A percentile compares a stretch with the other conserved stretches of the same genome.
Evolutionary conservation across 2,113 vertebrate genomes (phyloP).

Genomic region (Spilogale gracilis): DNA sequence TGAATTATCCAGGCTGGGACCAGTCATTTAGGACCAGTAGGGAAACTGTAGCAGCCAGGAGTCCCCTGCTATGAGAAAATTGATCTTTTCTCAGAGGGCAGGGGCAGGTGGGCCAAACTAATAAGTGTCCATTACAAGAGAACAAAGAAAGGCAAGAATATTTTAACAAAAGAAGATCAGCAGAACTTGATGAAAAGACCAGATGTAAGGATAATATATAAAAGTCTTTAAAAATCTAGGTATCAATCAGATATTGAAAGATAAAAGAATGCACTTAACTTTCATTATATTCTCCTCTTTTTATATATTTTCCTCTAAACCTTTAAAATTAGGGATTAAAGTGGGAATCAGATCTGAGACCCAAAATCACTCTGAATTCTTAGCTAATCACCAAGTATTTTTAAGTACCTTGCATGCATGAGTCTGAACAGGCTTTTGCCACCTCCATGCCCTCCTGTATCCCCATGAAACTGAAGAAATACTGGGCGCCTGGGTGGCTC

Average conservation of each 20-base stretch:
- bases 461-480: not conserved
- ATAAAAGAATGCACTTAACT: not conserved
- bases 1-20: not conserved
- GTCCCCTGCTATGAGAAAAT: not conserved
- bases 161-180: not conserved
- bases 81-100: not conserved
- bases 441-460: rapidly evolving
- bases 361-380: not conserved
- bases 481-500: not conserved
- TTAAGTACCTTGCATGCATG: not conserved
- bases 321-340: slow-evolving; percentile 19
- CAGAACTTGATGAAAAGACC: not conserved
- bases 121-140: not conserved
- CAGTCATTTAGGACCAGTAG: not conserved
- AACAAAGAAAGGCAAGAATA: not conserved
- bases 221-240: not conserved
- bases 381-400: not conserved
- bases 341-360: not conserved
- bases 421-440: not conserved
- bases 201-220: not conserved
- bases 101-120: not conserved
- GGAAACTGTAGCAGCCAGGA: not conserved
- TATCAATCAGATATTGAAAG: not conserved
- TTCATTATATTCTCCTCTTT: not conserved
- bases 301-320: not conserved